Percentiles rank a stretch among this genome's conserved stretches.
These are phyloP conservation scores for Tragulus kanchil DNA, from an alignment of 2,113 vertebrate genomes.

Conservation along the genomic window DNA sequence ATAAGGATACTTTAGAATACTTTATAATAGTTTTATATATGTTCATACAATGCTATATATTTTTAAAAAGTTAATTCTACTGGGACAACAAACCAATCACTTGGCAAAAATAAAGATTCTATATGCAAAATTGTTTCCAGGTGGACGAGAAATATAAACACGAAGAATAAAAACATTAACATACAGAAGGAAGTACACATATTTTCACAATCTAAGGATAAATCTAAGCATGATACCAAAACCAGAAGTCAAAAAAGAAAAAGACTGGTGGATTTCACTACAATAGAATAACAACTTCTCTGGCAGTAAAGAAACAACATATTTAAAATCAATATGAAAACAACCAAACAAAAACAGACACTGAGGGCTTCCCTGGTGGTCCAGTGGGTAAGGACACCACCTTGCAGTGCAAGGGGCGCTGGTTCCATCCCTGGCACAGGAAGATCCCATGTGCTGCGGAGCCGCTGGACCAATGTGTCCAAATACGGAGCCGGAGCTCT, in stretches of 20 bases:
- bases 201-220: neutral
- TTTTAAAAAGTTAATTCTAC: neutral
- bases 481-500: no score
- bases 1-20: neutral
- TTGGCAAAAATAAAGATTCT: constrained; percentile 9
- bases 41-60: neutral
- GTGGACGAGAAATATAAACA: neutral
- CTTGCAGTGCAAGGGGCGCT: no score
- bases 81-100: neutral
- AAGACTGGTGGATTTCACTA: neutral
- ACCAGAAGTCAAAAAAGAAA: neutral
- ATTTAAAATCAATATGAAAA: neutral
- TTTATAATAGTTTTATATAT: neutral
- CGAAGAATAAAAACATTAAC: neutral
- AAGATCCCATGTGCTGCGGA: no score
- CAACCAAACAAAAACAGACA: neutral
- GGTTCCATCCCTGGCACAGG: no score
- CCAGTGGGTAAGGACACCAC: no score
- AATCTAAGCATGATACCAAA: neutral
- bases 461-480: no score
- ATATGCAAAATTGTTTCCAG: neutral
- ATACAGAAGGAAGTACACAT: neutral
- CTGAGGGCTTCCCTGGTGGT: no score
- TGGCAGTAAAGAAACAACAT: neutral
- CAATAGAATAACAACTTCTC: neutral